phyloP scores from a whole-genome alignment of 1,140 invertebrate species.

The Hormaphis cornu region DNA sequence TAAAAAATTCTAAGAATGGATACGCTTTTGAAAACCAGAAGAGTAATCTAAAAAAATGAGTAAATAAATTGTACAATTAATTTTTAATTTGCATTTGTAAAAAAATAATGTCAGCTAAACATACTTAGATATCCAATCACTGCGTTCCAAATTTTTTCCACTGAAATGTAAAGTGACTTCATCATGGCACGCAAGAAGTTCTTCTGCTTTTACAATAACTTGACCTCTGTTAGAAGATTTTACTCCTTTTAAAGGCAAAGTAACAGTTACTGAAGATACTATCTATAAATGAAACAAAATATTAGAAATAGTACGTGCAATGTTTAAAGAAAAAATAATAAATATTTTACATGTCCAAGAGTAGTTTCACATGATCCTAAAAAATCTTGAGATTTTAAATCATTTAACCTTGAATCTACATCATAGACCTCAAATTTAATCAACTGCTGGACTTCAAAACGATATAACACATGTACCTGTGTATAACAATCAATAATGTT shows the following conservation, averaged over 20 bases:
- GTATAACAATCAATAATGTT: not conserved
- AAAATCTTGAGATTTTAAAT: constrained; percentile 48
- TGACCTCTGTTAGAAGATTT: constrained; percentile 38
- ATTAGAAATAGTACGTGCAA: not conserved
- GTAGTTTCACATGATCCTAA: constrained; percentile 47
- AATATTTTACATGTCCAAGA: constrained; percentile 42
- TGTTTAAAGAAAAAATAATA: not conserved
- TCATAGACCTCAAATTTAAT: constrained; percentile 48
- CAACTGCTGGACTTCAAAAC: constrained; percentile 47
- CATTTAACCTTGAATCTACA: constrained; percentile 44
- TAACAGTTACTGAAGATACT: constrained; percentile 41
- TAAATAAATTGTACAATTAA: not conserved
- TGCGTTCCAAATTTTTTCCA: constrained; percentile 40
- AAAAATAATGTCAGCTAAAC: not conserved
- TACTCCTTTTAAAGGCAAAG: constrained; percentile 34
- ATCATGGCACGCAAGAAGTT: constrained; percentile 46
- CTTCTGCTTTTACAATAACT: constrained; percentile 47
- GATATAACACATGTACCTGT: constrained; percentile 41
- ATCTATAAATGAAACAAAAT: constrained; percentile 35
- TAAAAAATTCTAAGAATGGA: constrained; percentile 49
- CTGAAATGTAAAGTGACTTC: constrained; percentile 45
- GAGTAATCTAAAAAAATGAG: constrained; percentile 17
- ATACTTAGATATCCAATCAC: constrained; percentile 47
- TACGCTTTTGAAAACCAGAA: constrained; percentile 41
- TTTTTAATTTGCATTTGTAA: not conserved